These are phyloP conservation scores for Ictalurus furcatus DNA, from an alignment of 2,113 vertebrate species.

Conservation along the genomic window DNA sequence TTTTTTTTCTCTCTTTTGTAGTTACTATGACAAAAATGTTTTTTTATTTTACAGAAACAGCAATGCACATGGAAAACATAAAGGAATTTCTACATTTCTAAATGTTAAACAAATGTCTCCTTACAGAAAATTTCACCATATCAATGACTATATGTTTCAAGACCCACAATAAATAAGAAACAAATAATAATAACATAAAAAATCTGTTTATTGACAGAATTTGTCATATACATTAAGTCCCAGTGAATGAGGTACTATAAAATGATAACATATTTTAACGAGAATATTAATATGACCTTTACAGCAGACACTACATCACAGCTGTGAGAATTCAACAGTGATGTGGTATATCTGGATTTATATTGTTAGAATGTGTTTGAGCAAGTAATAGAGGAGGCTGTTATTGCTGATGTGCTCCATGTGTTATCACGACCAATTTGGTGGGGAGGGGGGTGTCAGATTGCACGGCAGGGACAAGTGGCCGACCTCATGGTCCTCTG, in stretches of 20 bases:
- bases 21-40: too few relatives aligned
- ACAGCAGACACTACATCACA: not conserved
- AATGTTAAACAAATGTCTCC: not conserved
- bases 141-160: not conserved
- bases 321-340: not conserved
- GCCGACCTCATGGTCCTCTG: conserved; percentile 32
- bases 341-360: conserved; percentile 1
- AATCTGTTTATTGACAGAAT: not conserved
- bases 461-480: conserved; percentile 30
- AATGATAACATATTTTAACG: not conserved
- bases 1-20: not conserved
- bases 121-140: not conserved
- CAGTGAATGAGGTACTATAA: not conserved
- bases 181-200: too few relatives aligned
- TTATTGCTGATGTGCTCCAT: conserved; percentile 37
- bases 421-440: conserved; percentile 53
- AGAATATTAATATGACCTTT: not conserved
- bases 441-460: conserved; percentile 23
- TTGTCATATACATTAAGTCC: not conserved
- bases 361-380: not conserved
- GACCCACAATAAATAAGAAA: too few relatives aligned
- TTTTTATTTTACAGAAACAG: not conserved
- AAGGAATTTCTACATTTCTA: not conserved
- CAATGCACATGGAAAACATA: not conserved
- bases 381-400: conserved; percentile 32